phyloP scores from a whole-genome alignment of 2,113 vertebrate species.

The Aptenodytes forsteri region DNA sequence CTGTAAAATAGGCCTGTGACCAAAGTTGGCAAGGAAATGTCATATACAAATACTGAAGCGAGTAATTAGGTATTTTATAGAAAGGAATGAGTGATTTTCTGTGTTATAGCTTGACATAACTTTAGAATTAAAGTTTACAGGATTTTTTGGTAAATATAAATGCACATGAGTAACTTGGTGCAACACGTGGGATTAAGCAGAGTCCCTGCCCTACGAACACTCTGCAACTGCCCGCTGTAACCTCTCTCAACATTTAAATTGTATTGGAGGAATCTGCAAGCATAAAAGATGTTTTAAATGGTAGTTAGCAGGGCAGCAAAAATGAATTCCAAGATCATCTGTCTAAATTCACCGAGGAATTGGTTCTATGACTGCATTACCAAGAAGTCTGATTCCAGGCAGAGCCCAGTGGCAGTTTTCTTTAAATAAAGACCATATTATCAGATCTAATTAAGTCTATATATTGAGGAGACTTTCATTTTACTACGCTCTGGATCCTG shows the following conservation, averaged over 20 bases:
- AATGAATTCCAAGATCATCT: background rate
- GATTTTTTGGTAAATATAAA: background rate
- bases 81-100: background rate
- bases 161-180: background rate
- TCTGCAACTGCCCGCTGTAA: background rate
- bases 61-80: background rate
- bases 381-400: background rate
- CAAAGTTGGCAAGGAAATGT: background rate
- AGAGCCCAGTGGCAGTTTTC: background rate
- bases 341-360: background rate
- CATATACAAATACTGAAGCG: background rate
- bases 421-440: background rate
- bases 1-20: background rate
- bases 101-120: background rate
- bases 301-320: slow-evolving; percentile 3
- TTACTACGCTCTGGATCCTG: background rate
- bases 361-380: background rate
- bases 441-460: background rate
- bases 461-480: background rate
- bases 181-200: background rate
- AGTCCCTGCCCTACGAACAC: background rate
- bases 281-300: background rate
- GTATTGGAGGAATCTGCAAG: background rate
- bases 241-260: background rate
- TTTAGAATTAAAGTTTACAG: background rate